phyloP scores from a whole-genome alignment of 2,888 invertebrate species.

The Brassicogethes aeneus region DNA sequence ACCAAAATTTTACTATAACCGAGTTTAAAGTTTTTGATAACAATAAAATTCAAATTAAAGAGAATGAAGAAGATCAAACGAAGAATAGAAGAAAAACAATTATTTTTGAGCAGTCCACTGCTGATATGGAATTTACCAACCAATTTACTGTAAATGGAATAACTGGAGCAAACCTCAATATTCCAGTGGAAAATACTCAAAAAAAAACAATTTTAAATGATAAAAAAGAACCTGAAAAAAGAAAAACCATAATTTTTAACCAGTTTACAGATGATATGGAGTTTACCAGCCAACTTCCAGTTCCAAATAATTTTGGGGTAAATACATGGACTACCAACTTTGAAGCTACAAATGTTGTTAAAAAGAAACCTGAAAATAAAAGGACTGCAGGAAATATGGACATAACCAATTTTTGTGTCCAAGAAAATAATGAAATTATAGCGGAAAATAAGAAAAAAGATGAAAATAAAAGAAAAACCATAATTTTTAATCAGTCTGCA shows the following conservation, averaged over 20 bases:
- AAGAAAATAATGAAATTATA: not conserved
- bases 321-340: too few relatives aligned
- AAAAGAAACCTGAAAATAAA: too few relatives aligned
- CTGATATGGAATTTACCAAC: constrained; percentile 13
- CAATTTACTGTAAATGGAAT: not conserved
- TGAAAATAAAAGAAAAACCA: constrained; percentile 2
- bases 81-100: constrained; percentile 6
- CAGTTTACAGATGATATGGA: constrained; percentile 7
- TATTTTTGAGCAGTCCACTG: constrained; percentile 2
- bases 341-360: too few relatives aligned
- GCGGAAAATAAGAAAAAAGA: not conserved
- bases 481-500: constrained; percentile 3
- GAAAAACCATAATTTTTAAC: constrained; percentile 2
- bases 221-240: not conserved
- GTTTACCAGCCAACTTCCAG: too few relatives aligned
- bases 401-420: not conserved
- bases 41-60: too few relatives aligned
- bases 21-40: too few relatives aligned
- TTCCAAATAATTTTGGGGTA: too few relatives aligned
- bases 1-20: too few relatives aligned
- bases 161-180: not conserved
- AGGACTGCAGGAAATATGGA: too few relatives aligned
- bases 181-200: not conserved
- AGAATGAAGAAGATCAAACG: not conserved
- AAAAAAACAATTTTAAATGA: not conserved